A percentile compares a stretch with the other conserved stretches of the same genome.
Conservation (phyloP, 2,888 invertebrate species). For the Tenodera sinensis region DNA sequence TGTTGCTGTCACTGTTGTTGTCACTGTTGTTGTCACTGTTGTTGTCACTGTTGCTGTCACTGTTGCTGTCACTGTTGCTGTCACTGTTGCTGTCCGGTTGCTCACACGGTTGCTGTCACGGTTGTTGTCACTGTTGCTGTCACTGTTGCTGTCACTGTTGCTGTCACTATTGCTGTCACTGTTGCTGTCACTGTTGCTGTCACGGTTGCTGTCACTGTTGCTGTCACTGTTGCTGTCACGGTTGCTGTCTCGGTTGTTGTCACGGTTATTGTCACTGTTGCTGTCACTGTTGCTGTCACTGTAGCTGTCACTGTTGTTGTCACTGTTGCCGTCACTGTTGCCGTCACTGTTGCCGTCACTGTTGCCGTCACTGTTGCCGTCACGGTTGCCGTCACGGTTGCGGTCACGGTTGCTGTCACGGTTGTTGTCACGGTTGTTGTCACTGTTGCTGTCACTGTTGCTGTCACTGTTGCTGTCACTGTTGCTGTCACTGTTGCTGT, state of each 20-base stretch:
- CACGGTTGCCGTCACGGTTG: too few relatives aligned
- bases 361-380: neutral
- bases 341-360: conserved; percentile 17
- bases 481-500: conserved; percentile 16
- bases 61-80: conserved; percentile 1
- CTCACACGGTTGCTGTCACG: too few relatives aligned
- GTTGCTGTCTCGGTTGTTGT: too few relatives aligned
- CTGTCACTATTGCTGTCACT: conserved; percentile 5
- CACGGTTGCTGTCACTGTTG: conserved; percentile 6
- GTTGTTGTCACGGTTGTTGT: too few relatives aligned
- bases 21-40: neutral
- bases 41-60: neutral
- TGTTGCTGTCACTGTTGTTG: neutral
- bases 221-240: too few relatives aligned
- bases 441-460: conserved; percentile 16
- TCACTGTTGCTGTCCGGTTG: neutral
- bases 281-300: too few relatives aligned
- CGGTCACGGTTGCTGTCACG: too few relatives aligned
- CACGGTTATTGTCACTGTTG: too few relatives aligned
- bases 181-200: neutral
- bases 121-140: conserved; percentile 4
- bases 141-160: conserved; percentile 4
- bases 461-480: conserved; percentile 10
- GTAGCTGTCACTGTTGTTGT: too few relatives aligned
- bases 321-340: conserved; percentile 4